phyloP scores from a whole-genome alignment of 2,113 vertebrate genomes.

The Protobothrops mucrosquamatus region DNA sequence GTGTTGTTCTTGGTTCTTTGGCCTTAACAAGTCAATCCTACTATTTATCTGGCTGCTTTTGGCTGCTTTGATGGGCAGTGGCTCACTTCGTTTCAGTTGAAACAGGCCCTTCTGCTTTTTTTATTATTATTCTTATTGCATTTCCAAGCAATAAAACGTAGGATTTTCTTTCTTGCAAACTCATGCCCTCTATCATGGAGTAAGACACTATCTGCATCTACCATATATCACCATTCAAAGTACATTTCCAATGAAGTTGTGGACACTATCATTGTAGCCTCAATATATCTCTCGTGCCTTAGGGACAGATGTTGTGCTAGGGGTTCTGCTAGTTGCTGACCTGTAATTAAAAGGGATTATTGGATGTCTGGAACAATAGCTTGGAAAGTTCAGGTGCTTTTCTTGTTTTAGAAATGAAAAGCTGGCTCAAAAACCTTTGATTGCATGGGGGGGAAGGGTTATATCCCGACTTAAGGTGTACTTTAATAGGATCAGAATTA shows the following conservation, averaged over 20 bases:
- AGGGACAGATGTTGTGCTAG: not conserved
- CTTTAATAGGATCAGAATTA: not conserved
- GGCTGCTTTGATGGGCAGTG: not conserved
- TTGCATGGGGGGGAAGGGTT: not conserved
- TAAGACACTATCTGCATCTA: not conserved
- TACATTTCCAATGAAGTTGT: not conserved
- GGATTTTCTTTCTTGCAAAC: not conserved
- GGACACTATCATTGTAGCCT: not conserved
- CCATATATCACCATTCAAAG: not conserved
- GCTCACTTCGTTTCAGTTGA: not conserved
- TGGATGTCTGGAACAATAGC: not conserved
- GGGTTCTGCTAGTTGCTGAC: not conserved
- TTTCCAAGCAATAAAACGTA: not conserved
- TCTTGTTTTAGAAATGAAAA: not conserved
- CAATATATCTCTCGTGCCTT: not conserved
- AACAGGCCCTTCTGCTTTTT: not conserved
- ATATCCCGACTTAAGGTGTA: not conserved
- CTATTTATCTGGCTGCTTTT: not conserved
- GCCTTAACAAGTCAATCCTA: not conserved
- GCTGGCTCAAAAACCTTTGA: not conserved
- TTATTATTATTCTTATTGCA: not conserved
- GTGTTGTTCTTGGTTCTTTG: not conserved
- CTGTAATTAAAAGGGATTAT: not conserved
- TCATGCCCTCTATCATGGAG: not conserved
- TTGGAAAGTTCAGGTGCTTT: not conserved